phyloP scores from a whole-genome alignment of 1,140 invertebrate genomes.

The Galleria mellonella region DNA sequence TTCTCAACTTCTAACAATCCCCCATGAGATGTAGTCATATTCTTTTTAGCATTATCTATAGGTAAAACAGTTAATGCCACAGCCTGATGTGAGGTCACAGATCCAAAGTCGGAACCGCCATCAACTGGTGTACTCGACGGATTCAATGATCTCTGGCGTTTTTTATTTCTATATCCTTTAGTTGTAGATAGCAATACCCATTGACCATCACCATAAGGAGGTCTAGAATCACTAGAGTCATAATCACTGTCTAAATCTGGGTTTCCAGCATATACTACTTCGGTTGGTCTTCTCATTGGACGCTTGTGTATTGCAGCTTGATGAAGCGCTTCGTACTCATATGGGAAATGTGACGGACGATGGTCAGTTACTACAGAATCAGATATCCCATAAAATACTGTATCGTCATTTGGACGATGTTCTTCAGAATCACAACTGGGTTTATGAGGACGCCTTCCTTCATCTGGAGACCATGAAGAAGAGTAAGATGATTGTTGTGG shows the following conservation, averaged over 20 bases:
- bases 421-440: slow-evolving; percentile 61
- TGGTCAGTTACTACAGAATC: slow-evolving; percentile 80
- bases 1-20: slow-evolving; percentile 84
- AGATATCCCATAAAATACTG: slow-evolving; percentile 49
- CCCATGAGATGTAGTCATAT: slow-evolving; percentile 84
- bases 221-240: slow-evolving; percentile 67
- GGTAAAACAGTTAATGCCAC: slow-evolving; percentile 83
- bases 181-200: slow-evolving; percentile 86
- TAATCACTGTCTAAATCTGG: slow-evolving; percentile 48
- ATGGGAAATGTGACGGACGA: slow-evolving; percentile 79
- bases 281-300: slow-evolving; percentile 59
- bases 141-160: slow-evolving; percentile 63
- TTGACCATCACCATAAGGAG: slow-evolving; percentile 80
- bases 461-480: slow-evolving; percentile 51
- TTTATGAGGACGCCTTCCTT: slow-evolving; percentile 51
- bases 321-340: slow-evolving; percentile 57
- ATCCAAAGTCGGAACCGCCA: slow-evolving; percentile 29
- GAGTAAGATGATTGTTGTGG: slow-evolving; percentile 43
- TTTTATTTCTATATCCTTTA: slow-evolving; percentile 79
- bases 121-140: slow-evolving; percentile 38
- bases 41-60: slow-evolving; percentile 76
- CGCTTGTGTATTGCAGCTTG: slow-evolving; percentile 43
- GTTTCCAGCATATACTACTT: slow-evolving; percentile 55
- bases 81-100: slow-evolving; percentile 70
- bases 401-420: slow-evolving; percentile 44